Conservation (phyloP, 1,140 invertebrate species). For the Pseudomyrmex dendroicus region DNA sequence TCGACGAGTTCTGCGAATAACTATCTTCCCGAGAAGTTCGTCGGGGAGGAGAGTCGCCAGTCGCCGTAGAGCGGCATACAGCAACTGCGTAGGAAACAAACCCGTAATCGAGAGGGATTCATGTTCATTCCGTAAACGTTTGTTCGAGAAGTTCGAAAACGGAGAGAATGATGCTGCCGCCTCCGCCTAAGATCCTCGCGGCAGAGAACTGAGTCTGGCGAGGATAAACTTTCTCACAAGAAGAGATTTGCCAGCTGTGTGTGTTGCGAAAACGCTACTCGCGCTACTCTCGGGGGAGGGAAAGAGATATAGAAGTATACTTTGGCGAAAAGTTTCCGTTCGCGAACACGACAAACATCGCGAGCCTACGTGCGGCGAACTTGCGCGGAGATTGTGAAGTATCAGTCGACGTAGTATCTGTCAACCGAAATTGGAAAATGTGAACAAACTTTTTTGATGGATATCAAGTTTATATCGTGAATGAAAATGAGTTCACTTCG, state of each 20-base stretch:
- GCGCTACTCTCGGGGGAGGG: background rate
- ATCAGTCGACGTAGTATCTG: background rate
- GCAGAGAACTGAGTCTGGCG: slow-evolving; percentile 16
- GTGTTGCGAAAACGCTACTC: background rate
- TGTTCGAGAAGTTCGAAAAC: slow-evolving; percentile 1
- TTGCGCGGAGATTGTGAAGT: background rate
- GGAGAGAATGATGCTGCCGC: slow-evolving; percentile 7
- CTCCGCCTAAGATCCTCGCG: background rate
- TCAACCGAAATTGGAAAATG: background rate
- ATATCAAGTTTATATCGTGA: slow-evolving; percentile 15
- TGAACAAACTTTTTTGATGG: background rate
- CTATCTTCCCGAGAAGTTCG: background rate
- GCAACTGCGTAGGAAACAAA: background rate
- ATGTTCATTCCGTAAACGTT: slow-evolving; percentile 36
- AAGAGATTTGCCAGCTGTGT: slow-evolving; percentile 32
- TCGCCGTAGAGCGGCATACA: background rate
- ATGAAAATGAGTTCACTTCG: slow-evolving; percentile 78
- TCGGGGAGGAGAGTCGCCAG: background rate
- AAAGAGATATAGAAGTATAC: background rate
- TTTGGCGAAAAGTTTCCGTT: background rate
- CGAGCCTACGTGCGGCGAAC: background rate
- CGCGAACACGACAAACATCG: background rate
- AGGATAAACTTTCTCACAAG: slow-evolving; percentile 21
- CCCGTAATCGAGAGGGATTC: slow-evolving; percentile 19
- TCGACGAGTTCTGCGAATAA: background rate